phyloP scores from a whole-genome alignment of 2,113 vertebrate species.

The Connochaetes taurinus region DNA sequence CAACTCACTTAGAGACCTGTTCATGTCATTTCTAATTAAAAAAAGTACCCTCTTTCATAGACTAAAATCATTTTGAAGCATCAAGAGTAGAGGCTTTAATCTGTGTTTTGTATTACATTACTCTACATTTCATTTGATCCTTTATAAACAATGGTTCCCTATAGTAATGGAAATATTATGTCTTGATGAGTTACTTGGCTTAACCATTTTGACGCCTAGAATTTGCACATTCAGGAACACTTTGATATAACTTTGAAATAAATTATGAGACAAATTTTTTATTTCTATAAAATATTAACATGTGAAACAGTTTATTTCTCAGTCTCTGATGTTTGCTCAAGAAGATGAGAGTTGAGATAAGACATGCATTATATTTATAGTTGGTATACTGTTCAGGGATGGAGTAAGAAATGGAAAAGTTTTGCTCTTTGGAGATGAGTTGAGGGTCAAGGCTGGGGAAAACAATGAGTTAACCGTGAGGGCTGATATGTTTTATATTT shows the following conservation, averaged over 20 bases:
- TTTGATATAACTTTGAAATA: constrained; percentile 1
- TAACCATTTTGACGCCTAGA: not conserved
- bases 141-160: not conserved
- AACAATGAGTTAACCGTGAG: not conserved
- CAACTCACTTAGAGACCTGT: constrained; percentile 35
- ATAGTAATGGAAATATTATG: not conserved
- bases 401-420: not conserved
- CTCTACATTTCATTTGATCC: not conserved
- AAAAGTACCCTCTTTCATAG: not conserved
- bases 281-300: not conserved
- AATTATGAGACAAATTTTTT: not conserved
- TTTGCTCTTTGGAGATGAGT: not conserved
- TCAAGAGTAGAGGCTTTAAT: not conserved
- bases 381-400: not conserved
- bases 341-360: not conserved
- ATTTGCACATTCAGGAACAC: not conserved
- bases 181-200: not conserved
- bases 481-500: not conserved
- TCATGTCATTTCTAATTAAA: constrained; percentile 28
- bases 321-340: not conserved
- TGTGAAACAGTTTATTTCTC: not conserved
- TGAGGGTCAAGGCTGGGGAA: not conserved
- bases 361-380: not conserved
- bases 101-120: not conserved
- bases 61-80: not conserved